Conservation (phyloP, 2,113 vertebrate species). For the Melanocharis versteri region DNA sequence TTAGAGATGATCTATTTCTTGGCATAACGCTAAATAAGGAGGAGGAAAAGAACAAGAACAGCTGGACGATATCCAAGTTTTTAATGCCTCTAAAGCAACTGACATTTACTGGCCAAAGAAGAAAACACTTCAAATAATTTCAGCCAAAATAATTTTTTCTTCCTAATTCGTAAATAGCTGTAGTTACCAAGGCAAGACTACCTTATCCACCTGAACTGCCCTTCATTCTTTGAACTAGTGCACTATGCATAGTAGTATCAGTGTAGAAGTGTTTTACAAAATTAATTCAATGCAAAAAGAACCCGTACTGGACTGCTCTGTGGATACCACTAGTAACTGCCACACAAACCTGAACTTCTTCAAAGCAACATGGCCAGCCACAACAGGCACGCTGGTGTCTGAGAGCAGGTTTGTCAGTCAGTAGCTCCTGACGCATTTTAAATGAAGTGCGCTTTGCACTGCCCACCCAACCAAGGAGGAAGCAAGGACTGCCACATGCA, state of each 20-base stretch:
- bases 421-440: background rate
- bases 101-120: background rate
- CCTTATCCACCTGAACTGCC: background rate
- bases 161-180: background rate
- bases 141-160: background rate
- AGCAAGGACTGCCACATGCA: background rate
- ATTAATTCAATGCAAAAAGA: background rate
- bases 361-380: background rate
- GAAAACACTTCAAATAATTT: background rate
- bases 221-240: background rate
- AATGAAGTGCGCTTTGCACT: accelerated
- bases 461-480: background rate
- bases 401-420: background rate
- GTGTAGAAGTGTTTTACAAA: background rate
- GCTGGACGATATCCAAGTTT: background rate
- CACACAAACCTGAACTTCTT: background rate
- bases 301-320: accelerated
- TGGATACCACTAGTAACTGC: background rate
- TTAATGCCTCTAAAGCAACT: background rate
- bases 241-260: accelerated
- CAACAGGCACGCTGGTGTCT: accelerated
- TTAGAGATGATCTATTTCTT: background rate
- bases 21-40: background rate
- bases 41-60: background rate
- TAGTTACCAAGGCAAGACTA: background rate